These are phyloP conservation scores for Helicoverpa armigera DNA, from an alignment of 1,140 invertebrate genomes.

Conservation along the genomic window DNA sequence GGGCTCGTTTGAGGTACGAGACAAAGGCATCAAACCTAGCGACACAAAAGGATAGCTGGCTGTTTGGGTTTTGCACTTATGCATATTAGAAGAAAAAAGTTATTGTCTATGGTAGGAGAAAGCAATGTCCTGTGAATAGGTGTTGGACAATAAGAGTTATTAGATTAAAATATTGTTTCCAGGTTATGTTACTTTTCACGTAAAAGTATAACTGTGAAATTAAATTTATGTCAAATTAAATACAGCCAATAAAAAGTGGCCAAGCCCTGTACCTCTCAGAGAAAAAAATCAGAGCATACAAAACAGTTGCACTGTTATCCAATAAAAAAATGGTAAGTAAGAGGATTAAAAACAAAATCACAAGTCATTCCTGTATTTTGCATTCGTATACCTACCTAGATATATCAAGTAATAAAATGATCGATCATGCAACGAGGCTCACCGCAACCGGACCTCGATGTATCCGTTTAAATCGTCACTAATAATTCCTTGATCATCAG, in stretches of 20 bases:
- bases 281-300: no score
- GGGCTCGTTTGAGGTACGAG: constrained; percentile 52
- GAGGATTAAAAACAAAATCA: no score
- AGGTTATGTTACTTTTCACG: no score
- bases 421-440: neutral
- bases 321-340: no score
- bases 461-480: neutral
- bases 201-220: no score
- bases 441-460: neutral
- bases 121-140: neutral
- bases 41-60: constrained; percentile 60
- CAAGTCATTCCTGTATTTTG: no score
- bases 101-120: neutral
- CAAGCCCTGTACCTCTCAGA: no score
- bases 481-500: constrained; percentile 1
- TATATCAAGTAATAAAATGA: neutral
- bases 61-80: constrained; percentile 57
- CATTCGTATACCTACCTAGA: neutral
- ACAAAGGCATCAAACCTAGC: constrained; percentile 69
- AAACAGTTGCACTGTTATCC: no score
- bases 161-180: neutral
- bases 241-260: no score
- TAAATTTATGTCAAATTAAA: no score
- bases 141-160: neutral
- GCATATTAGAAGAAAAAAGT: constrained; percentile 37